Percentiles rank a stretch among this genome's conserved stretches.
Conservation (phyloP, 2,797 vertebrate species). For the Scyliorhinus canicula region DNA sequence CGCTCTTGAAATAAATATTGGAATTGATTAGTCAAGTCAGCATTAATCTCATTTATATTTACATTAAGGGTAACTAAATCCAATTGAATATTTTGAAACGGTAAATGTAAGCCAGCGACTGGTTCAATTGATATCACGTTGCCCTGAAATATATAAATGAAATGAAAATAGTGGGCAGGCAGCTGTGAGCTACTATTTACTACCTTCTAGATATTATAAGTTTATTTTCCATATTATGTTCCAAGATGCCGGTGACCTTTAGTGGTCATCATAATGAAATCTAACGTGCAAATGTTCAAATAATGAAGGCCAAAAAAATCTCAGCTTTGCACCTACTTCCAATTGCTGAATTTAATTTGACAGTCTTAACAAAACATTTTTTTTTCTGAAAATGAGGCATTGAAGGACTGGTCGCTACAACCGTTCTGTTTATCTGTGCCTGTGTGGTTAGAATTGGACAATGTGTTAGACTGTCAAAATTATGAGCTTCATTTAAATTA, state of each 20-base stretch:
- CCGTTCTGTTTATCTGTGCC: background rate
- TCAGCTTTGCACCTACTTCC: slow-evolving; percentile 52
- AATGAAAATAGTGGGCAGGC: slow-evolving; percentile 71
- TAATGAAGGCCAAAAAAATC: slow-evolving; percentile 70
- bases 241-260: slow-evolving; percentile 99
- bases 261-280: slow-evolving; percentile 97
- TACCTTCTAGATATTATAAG: slow-evolving; percentile 95
- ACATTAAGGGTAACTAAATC: slow-evolving; percentile 35
- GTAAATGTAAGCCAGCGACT: slow-evolving; percentile 43
- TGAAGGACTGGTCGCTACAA: background rate
- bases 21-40: background rate
- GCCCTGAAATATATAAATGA: slow-evolving; percentile 74
- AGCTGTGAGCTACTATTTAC: slow-evolving; percentile 82
- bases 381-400: background rate
- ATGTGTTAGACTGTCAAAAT: slow-evolving; percentile 31
- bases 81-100: slow-evolving; percentile 31
- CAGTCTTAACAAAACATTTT: slow-evolving; percentile 55
- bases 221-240: slow-evolving; percentile 99
- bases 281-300: slow-evolving; percentile 99
- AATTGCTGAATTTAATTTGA: slow-evolving; percentile 66
- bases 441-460: slow-evolving; percentile 9
- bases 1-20: background rate
- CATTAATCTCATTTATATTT: slow-evolving; percentile 35
- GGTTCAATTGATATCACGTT: slow-evolving; percentile 55
- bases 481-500: slow-evolving; percentile 32